These are phyloP conservation scores for Acanthosepion lycidas DNA, from an alignment of 2,888 invertebrate genomes.

Conservation along the genomic window DNA sequence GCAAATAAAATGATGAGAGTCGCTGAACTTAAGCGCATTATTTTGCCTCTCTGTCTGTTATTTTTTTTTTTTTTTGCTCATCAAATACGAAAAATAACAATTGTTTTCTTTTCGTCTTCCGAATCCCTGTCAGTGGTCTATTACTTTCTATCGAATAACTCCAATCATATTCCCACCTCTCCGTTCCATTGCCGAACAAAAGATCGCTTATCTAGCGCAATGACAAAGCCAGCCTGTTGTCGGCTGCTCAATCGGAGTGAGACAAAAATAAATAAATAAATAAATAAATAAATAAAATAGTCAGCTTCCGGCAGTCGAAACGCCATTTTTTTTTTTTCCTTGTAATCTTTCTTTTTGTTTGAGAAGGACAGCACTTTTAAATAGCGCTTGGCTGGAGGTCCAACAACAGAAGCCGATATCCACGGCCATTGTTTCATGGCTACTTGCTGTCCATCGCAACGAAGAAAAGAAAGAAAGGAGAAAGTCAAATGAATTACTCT, in stretches of 20 bases:
- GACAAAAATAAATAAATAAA: not conserved
- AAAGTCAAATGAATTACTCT: not conserved
- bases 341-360: not conserved
- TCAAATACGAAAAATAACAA: not conserved
- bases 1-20: not conserved
- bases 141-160: not conserved
- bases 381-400: not conserved
- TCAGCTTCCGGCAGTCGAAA: not conserved
- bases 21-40: not conserved
- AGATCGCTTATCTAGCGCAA: not conserved
- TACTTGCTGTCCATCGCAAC: not conserved
- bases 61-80: not conserved
- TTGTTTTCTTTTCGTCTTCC: not conserved
- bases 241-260: not conserved
- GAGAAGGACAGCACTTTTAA: not conserved
- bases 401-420: not conserved
- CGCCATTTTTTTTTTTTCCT: not conserved
- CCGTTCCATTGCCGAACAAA: not conserved
- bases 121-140: not conserved
- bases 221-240: conserved; percentile 20
- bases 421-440: not conserved
- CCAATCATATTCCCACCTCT: not conserved
- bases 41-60: not conserved
- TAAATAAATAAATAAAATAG: no score
- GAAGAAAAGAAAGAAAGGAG: not conserved